Evolutionary conservation across 1,140 invertebrate species (phyloP), one percentile per base, ranked within the genome.

Genomic region (Alviniconcha marisindica): DNA sequence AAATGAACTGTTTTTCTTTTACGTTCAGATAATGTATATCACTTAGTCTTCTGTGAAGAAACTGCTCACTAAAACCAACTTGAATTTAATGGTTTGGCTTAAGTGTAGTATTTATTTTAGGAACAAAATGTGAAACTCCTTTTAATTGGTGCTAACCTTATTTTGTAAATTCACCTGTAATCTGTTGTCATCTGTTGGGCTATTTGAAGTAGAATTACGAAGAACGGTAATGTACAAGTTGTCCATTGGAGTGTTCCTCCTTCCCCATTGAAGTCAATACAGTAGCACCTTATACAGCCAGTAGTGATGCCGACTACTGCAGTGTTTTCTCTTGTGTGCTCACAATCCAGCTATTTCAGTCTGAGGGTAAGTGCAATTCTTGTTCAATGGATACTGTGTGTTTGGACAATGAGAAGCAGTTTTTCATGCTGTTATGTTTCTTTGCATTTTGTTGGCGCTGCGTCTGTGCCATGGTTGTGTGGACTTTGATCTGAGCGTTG

Each of bases 291-390:
- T 18, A 66, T 33, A 4, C n/a, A 66, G 63, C 28, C 63, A 51
- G 56, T 28, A 40, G 69, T 33, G 33, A 24, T 40, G 36, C 28
- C 36, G 28, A 36, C 69, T 24, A 40, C 69, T 38, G 33, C n/a
- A 42, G 38, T 78, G 54, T 42, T 69, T 24, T 44, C 24, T 60
- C 15, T 42, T 42, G 18, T 69, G 36, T 80, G 78, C 78, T 80
- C 78, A 80, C 78, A 80, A 42, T 80, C 60, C 54, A 80, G 60
- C n/a, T 40, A n/a, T 28, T 78, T 60, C 77, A 66, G 56, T 60
- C 36, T 69, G 78, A 80, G 78, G 78, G 56, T 66, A 42, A 42
- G 78, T 80, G 78, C 78, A 80, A 80, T 80, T 40, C 40, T 31
- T 71, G 78, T 66, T 80, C 33, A 42, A 28, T 42, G 60, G 56